These are phyloP conservation scores for Thunnus albacares DNA, from an alignment of 2,797 vertebrate genomes.

Conservation along the genomic window DNA sequence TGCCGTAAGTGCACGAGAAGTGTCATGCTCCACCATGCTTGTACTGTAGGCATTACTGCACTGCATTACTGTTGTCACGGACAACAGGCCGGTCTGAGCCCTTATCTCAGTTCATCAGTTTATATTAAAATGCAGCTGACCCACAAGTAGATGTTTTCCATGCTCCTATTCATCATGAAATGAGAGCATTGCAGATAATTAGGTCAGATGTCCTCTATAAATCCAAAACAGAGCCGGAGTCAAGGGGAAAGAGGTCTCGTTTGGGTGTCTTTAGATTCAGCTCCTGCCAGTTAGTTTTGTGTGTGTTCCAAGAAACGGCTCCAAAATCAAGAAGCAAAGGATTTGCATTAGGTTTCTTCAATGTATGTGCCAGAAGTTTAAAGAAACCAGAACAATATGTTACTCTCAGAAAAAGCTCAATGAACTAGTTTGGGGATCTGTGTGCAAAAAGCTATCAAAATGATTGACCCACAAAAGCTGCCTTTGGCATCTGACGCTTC, in stretches of 20 bases:
- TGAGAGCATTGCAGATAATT: constrained; percentile 49
- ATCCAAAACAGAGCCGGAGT: constrained; percentile 25
- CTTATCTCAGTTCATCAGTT: constrained; percentile 41
- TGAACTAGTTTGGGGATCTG: not conserved
- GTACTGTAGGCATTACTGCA: not conserved
- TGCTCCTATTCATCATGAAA: constrained; percentile 40
- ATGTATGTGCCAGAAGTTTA: not conserved
- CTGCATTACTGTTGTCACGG: constrained; percentile 35
- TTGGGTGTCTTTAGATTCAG: not conserved
- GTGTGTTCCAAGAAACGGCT: not conserved
- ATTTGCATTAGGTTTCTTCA: not conserved
- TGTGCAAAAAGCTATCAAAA: not conserved
- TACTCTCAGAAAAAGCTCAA: not conserved
- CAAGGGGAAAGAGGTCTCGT: not conserved
- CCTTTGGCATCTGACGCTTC: not conserved
- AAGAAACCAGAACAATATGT: not conserved
- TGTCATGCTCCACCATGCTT: not conserved
- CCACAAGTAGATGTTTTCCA: constrained; percentile 31
- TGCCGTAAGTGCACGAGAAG: not conserved
- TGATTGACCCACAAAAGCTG: not conserved
- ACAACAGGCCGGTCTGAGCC: constrained; percentile 15
- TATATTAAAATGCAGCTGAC: constrained; percentile 58
- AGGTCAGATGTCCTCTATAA: constrained; percentile 34
- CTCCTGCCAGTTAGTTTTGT: constrained; percentile 19
- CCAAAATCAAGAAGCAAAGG: not conserved